phyloP scores from a whole-genome alignment of 2,113 vertebrate genomes.

The Cebus imitator region DNA sequence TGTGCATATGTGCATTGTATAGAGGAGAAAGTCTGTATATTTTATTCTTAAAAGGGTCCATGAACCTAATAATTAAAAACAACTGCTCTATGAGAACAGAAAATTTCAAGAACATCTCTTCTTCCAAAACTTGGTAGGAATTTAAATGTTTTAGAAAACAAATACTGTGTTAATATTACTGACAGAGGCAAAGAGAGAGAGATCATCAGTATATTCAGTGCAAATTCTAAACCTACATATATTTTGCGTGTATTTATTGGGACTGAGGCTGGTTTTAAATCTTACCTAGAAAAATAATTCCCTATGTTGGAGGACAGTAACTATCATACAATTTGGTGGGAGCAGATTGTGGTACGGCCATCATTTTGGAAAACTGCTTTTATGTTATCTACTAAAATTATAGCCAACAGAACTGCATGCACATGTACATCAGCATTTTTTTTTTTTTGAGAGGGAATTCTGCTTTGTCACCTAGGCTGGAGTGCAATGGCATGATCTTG shows the following conservation, averaged over 20 bases:
- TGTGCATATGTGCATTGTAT: neutral
- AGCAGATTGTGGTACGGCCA: neutral
- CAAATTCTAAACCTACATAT: neutral
- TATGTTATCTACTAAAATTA: neutral
- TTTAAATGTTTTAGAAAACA: neutral
- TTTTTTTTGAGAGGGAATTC: too few species aligned
- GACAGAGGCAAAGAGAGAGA: neutral
- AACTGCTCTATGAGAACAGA: neutral
- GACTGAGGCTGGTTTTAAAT: neutral
- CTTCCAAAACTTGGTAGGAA: neutral
- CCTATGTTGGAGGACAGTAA: neutral
- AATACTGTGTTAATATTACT: neutral
- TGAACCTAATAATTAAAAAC: neutral
- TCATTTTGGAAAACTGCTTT: neutral
- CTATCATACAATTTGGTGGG: neutral
- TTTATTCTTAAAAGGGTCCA: neutral
- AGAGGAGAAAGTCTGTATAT: neutral
- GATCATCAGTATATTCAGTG: neutral
- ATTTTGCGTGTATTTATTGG: neutral
- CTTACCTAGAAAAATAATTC: neutral
- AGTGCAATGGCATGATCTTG: too few species aligned
- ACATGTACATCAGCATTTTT: neutral
- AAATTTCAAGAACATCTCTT: neutral
- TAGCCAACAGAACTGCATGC: neutral
- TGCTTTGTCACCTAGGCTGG: too few species aligned